Base-by-base conservation (phyloP, 1,140 invertebrate genomes). In the Drosophila biarmipes region DNA sequence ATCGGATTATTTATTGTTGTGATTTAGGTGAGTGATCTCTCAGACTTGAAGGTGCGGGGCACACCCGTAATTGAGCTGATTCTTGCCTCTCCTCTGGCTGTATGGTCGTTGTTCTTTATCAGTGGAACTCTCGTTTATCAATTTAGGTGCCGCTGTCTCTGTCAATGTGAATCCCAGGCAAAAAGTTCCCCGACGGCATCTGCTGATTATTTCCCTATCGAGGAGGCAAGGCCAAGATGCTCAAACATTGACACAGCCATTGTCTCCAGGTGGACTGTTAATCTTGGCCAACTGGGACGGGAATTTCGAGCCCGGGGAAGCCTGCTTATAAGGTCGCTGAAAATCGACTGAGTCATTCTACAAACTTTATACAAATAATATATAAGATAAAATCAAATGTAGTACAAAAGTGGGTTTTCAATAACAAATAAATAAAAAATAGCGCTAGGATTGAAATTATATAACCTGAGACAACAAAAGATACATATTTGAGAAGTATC, bases 121-220 rank as follows among this genome's bases (percentile, higher is more conserved):
- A 69, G 64, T 42, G 5, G 19, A 7, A 27, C 40, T 40, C 27
- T 38, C 49, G 40, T 40, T 68, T 56, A 55, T 69, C 42, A 69
- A 38, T 69, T 38, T 34, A 12, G n/a, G 62, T 34, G 31, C 3
- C 27, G 31, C 48, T 38, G 46, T 19, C 35, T 31, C 27, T 6
- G 7, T 42, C 12, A 6, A 27, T 31, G 48, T 37, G 64, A 69
- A 17, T 56, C 51, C 66, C 66, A 37, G 24, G 34, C 4, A 45
- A 69, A 56, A 69, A 69, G 63, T 69, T 64, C 63, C 66, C 66
- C 27, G 27, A 4, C 49, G 31, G 12, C 31, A 62, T 59, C 58
- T 48, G 24, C 17, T 38, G 34, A 64, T 64, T 35, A 35, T 17
- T 56, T 69, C 51, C 43, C 64, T 48, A 34, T 69, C 66, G 8